Evolutionary conservation across 2,888 invertebrate genomes (phyloP).

Genomic region (Aethes cnicana): DNA sequence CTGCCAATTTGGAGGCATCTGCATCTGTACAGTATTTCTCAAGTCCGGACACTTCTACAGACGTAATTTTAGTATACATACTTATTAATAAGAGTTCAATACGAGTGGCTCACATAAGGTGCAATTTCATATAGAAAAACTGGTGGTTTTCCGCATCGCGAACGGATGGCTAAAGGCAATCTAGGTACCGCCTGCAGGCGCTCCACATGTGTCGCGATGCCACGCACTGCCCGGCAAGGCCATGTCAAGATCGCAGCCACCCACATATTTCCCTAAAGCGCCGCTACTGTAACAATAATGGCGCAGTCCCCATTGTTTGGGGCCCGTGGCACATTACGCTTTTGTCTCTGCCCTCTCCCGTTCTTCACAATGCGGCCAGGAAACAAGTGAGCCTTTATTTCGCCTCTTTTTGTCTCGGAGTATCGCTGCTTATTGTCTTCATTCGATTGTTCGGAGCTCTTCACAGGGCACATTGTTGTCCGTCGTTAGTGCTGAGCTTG

Average conservation of each 20-base stretch:
- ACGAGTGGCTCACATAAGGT: too few species aligned
- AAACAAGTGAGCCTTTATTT: conserved; percentile 84
- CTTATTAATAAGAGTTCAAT: too few species aligned
- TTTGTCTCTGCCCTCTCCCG: conserved; percentile 83
- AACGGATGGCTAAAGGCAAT: too few species aligned
- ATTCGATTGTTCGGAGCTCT: conserved; percentile 83
- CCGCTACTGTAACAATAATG: conserved; percentile 81
- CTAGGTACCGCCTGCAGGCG: background rate
- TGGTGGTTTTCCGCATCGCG: too few species aligned
- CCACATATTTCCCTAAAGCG: conserved; percentile 75
- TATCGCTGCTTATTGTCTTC: conserved; percentile 84
- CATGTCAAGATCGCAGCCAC: conserved; percentile 77
- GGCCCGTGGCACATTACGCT: conserved; percentile 82
- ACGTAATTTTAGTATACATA: too few species aligned
- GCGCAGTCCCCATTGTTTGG: conserved; percentile 79
- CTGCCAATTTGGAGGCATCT: too few species aligned
- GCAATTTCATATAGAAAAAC: too few species aligned
- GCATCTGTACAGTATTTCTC: too few species aligned
- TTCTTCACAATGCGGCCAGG: conserved; percentile 83
- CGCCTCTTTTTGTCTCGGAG: conserved; percentile 84
- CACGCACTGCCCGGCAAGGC: conserved; percentile 54
- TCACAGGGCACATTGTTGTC: conserved; percentile 82
- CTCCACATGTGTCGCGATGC: conserved; percentile 39
- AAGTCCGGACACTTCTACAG: too few species aligned
- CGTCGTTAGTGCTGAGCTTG: conserved; percentile 79